Evolutionary conservation across 2,888 invertebrate genomes (phyloP), one percentile per base, ranked within the genome.

Genomic region (Volucella zonaria): DNA sequence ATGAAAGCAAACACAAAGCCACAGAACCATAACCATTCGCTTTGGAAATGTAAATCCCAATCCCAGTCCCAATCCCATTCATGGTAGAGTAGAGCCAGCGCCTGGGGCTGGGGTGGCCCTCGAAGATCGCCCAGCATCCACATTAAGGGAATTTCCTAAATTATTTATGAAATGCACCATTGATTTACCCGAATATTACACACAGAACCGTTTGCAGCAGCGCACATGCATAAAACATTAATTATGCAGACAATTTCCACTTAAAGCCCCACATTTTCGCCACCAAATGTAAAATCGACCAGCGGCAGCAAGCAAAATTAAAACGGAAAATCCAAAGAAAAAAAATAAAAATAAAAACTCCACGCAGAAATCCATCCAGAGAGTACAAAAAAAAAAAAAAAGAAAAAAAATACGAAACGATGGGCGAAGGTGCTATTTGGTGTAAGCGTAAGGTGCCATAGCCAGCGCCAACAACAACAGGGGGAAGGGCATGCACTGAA

Each of bases 191-290:
- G 70, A 83, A 75, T 64, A 80, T 83, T 80, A 80, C 83, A 79
- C 74, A 75, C 74, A 75, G 58, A 74, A 79, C 58, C 70, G 68
- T 79, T 74, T 68, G 75, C 75, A 79, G 73, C 54, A 85, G 67
- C 49, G 79, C 83, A 68, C 75, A 85, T 76, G 81, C 76, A 85
- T 73, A 82, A 79, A 81, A 81, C 68, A 85, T 85, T 85, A 85
- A 85, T 85, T 81, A 85, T 85, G 81, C 76, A 85, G 80, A 80
- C 74, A 56, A 80, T 80, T 74, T 74, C 67, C 80, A 74, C 74
- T 74, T 54, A 12, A 74, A 74, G 51, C 67, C 67, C 47, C 38
- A 52, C 74, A 80, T 74, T 77, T 85, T 77, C 68, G 76, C 76
- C 80, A 85, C 18, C 80, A 85, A 85, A 73, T 76, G 68, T 85